These are phyloP conservation scores for Steatornis caripensis DNA, from an alignment of 2,113 vertebrate genomes.

Conservation along the genomic window DNA sequence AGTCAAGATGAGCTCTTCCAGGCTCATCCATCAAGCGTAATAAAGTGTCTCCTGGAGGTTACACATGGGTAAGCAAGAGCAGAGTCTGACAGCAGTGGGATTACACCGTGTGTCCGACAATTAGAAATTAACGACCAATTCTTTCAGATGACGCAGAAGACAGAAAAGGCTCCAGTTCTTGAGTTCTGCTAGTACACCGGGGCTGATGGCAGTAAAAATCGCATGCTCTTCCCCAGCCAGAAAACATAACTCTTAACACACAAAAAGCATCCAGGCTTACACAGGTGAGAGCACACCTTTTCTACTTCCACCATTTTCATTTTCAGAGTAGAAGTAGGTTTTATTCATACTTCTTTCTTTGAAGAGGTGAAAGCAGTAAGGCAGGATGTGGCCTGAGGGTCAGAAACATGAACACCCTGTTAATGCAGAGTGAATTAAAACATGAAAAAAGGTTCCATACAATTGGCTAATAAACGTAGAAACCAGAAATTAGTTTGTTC, in stretches of 20 bases:
- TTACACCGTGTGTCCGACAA: constrained; percentile 12
- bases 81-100: not conserved
- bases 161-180: not conserved
- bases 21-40: constrained; percentile 59
- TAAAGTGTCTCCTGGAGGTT: constrained; percentile 50
- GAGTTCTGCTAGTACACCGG: not conserved
- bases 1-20: constrained; percentile 44
- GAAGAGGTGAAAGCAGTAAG: not conserved
- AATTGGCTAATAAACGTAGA: not conserved
- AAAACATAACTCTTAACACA: not conserved
- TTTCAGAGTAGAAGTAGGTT: not conserved
- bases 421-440: constrained; percentile 19
- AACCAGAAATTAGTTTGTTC: constrained; percentile 11
- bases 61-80: constrained; percentile 34
- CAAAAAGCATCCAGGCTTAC: not conserved
- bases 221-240: not conserved
- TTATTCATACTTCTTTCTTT: not conserved
- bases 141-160: not conserved
- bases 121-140: constrained; percentile 54
- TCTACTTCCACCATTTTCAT: not conserved
- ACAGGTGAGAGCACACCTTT: not conserved
- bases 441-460: not conserved
- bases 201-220: not conserved
- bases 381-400: not conserved
- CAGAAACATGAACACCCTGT: not conserved